Evolutionary conservation across 2,888 invertebrate genomes (phyloP).

Genomic region (Encarsia formosa): DNA sequence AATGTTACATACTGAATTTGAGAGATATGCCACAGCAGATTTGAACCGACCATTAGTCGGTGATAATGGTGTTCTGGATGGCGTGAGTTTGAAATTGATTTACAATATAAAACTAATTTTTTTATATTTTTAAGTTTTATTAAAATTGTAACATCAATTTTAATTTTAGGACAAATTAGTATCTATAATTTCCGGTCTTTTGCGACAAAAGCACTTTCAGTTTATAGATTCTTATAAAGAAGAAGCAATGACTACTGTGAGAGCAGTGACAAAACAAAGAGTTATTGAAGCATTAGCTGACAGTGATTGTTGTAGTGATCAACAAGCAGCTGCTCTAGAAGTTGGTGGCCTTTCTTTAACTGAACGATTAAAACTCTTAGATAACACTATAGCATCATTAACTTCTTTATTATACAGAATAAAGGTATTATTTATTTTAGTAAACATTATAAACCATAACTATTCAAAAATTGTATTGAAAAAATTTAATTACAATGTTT

Average conservation of each 20-base stretch:
- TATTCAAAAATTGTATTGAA: not conserved
- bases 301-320: conserved; percentile 58
- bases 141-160: conserved; percentile 1
- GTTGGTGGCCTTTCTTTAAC: conserved; percentile 50
- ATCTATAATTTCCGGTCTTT: conserved; percentile 84
- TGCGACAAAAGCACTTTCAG: conserved; percentile 80
- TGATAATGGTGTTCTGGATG: conserved; percentile 63
- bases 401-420: conserved; percentile 55
- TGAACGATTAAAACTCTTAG: conserved; percentile 57
- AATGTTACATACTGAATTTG: conserved; percentile 94
- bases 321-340: conserved; percentile 51
- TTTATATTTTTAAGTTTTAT: not conserved
- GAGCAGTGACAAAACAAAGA: conserved; percentile 83
- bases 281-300: conserved; percentile 73
- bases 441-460: not conserved
- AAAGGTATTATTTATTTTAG: too few species aligned
- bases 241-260: conserved; percentile 84
- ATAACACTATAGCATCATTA: conserved; percentile 55
- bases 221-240: conserved; percentile 84
- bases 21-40: conserved; percentile 85
- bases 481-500: too few species aligned
- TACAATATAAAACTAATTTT: not conserved
- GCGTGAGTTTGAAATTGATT: conserved; percentile 47
- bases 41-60: conserved; percentile 74
- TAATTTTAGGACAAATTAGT: conserved; percentile 72